phyloP scores from a whole-genome alignment of 1,140 invertebrate genomes.

The Riptortus pedestris region DNA sequence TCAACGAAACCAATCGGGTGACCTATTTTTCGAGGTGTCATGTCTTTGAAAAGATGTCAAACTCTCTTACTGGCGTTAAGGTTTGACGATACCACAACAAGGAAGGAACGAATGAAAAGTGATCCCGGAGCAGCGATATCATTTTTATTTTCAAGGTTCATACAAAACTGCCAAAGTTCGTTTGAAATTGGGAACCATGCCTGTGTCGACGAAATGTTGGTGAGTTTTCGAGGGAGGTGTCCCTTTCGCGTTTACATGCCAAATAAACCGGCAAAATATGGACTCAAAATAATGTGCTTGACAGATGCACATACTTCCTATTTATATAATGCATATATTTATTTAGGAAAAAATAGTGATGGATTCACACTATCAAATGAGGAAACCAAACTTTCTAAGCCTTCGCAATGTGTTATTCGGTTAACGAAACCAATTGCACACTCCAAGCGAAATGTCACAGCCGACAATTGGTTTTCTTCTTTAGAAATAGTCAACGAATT shows the following conservation, averaged over 20 bases:
- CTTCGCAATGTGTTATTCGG: background rate
- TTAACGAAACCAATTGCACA: background rate
- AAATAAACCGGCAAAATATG: slow-evolving; percentile 38
- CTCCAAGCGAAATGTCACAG: slow-evolving; percentile 33
- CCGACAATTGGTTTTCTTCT: slow-evolving; percentile 37
- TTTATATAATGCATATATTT: background rate
- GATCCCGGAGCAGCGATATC: slow-evolving; percentile 31
- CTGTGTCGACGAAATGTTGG: slow-evolving; percentile 26
- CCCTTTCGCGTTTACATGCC: slow-evolving; percentile 37
- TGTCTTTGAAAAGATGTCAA: background rate
- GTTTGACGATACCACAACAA: slow-evolving; percentile 35
- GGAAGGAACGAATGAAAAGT: slow-evolving; percentile 27
- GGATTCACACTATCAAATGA: background rate
- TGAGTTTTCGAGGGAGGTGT: slow-evolving; percentile 36
- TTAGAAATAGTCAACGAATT: slow-evolving; percentile 34
- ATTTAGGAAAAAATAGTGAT: background rate
- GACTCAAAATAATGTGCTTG: slow-evolving; percentile 35
- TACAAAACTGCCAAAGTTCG: slow-evolving; percentile 30
- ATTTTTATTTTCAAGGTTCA: slow-evolving; percentile 29
- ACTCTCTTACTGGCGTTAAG: slow-evolving; percentile 29
- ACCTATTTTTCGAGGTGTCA: background rate
- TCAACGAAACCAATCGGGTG: background rate
- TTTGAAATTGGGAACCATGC: slow-evolving; percentile 30
- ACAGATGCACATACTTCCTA: background rate
- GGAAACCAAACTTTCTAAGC: background rate